Evolutionary conservation across 2,113 vertebrate species (phyloP).

Genomic region (Amblyornis subalaris): DNA sequence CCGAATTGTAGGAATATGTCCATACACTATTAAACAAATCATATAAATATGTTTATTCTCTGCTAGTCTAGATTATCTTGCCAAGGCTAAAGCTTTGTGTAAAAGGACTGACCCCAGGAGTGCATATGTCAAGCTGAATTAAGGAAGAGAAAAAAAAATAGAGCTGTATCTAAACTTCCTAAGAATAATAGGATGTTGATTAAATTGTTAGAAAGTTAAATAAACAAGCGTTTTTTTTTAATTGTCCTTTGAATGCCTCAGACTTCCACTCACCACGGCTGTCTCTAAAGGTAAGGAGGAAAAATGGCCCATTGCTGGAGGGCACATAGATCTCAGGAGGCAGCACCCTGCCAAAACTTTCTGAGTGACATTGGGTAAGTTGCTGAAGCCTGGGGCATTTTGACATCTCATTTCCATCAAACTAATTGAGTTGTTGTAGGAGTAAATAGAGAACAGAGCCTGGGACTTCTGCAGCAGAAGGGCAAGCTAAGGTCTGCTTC

Average conservation of each 20-base stretch:
- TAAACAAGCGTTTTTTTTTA: neutral
- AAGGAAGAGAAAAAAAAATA: neutral
- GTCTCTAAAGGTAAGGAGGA: neutral
- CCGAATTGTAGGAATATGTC: neutral
- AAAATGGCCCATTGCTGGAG: neutral
- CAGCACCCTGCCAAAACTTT: conserved; percentile 4
- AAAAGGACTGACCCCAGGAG: conserved; percentile 14
- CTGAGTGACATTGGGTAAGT: conserved; percentile 7
- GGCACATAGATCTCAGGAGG: neutral
- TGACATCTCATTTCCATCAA: conserved; percentile 53
- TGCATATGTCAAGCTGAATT: conserved; percentile 10
- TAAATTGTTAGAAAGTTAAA: conserved; percentile 47
- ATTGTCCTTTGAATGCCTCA: neutral
- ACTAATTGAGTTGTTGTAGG: conserved; percentile 46
- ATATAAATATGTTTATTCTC: neutral
- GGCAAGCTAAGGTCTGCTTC: neutral
- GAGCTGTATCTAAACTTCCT: neutral
- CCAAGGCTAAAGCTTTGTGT: conserved; percentile 14
- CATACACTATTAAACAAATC: conserved; percentile 36
- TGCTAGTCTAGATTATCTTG: neutral
- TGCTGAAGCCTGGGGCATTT: conserved; percentile 18
- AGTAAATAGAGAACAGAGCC: conserved; percentile 23
- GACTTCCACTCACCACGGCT: neutral
- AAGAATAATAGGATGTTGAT: conserved; percentile 51
- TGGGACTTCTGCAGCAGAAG: neutral